Evolutionary conservation across 2,113 vertebrate genomes (phyloP).

Genomic region (Platysternon megacephalum): DNA sequence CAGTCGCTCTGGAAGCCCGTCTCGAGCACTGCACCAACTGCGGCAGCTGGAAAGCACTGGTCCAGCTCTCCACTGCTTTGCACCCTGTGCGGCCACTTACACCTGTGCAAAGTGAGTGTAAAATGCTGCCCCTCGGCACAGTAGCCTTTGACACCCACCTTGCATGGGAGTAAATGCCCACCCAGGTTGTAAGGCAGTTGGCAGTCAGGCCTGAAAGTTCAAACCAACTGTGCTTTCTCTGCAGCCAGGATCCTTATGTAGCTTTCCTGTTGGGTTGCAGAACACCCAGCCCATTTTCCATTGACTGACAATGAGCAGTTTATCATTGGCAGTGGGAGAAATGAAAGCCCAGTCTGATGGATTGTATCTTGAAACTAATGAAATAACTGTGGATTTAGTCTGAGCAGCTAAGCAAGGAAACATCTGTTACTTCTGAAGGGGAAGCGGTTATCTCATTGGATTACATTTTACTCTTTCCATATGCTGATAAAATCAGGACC

Average conservation of each 20-base stretch:
- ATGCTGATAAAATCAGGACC: background rate
- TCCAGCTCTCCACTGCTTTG: background rate
- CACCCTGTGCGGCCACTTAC: background rate
- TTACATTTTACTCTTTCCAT: slow-evolving; percentile 17
- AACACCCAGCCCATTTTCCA: background rate
- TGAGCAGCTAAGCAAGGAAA: slow-evolving; percentile 12
- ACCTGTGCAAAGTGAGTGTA: background rate
- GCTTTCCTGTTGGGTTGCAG: rapidly evolving
- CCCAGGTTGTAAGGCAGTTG: rapidly evolving
- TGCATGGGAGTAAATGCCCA: background rate
- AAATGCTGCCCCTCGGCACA: background rate
- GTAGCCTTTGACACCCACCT: background rate
- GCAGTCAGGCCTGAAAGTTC: background rate
- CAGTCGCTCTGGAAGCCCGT: background rate
- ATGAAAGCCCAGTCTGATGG: background rate
- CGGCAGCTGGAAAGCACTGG: background rate
- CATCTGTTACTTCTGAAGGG: slow-evolving; percentile 55
- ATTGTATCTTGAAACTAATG: background rate
- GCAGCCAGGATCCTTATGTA: background rate
- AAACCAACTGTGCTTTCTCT: background rate
- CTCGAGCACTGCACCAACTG: background rate
- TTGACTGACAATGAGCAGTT: background rate
- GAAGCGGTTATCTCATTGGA: slow-evolving; percentile 40
- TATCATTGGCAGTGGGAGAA: background rate
- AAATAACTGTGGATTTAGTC: background rate